phyloP scores from a whole-genome alignment of 2,113 vertebrate genomes.

The Cariama cristata region DNA sequence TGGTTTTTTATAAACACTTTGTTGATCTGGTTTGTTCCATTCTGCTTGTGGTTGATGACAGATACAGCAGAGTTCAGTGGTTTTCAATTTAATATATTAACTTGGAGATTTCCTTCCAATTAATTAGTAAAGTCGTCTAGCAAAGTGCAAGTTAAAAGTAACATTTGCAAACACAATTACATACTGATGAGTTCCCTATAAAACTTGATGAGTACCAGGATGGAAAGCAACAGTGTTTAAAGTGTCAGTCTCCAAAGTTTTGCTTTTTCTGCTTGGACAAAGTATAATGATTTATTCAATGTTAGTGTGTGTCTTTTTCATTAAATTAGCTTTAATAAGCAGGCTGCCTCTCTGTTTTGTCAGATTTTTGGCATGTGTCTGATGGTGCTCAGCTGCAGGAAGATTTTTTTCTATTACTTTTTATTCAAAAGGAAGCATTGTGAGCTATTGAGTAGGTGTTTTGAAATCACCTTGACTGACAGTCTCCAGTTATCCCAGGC shows the following conservation, averaged over 20 bases:
- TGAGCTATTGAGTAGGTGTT: slow-evolving; percentile 2
- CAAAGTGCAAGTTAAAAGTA: background rate
- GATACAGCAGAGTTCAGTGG: background rate
- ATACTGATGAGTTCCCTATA: background rate
- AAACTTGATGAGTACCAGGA: background rate
- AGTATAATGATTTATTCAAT: background rate
- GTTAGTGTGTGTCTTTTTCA: background rate
- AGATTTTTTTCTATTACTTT: background rate
- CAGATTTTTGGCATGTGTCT: background rate
- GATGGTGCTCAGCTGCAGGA: background rate
- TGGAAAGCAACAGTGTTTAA: background rate
- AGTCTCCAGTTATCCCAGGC: background rate
- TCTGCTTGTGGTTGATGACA: background rate
- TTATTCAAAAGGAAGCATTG: background rate
- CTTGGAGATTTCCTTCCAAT: background rate
- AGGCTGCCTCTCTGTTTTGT: slow-evolving; percentile 8
- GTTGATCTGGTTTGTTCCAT: background rate
- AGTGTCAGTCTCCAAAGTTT: background rate
- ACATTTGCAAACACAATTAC: background rate
- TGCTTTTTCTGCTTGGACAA: background rate
- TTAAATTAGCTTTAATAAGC: slow-evolving; percentile 29
- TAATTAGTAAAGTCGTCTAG: background rate
- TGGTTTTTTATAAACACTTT: background rate
- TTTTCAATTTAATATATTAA: background rate
- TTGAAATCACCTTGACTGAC: background rate